phyloP scores from a whole-genome alignment of 2,113 vertebrate genomes.

The Microtus richardsoni region DNA sequence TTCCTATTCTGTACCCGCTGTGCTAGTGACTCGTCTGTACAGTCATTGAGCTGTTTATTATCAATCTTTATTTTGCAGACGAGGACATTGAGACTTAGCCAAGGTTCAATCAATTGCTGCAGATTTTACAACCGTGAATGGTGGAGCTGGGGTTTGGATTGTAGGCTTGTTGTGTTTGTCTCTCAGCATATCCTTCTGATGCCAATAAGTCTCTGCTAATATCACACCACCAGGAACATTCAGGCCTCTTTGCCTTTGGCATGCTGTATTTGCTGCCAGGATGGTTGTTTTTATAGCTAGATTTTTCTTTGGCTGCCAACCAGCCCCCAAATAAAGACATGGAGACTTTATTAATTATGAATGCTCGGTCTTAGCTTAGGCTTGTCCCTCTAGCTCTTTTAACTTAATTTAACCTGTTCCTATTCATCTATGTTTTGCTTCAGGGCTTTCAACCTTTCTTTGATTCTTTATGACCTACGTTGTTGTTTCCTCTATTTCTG shows the following conservation, averaged over 20 bases:
- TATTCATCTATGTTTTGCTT: neutral
- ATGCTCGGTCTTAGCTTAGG: neutral
- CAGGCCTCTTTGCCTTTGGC: rapidly evolving
- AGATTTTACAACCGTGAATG: neutral
- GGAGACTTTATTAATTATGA: neutral
- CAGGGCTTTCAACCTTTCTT: neutral
- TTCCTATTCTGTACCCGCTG: neutral
- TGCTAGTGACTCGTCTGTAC: neutral
- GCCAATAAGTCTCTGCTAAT: too few species aligned
- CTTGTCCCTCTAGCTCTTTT: neutral
- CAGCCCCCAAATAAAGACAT: neutral
- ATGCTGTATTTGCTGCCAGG: neutral
- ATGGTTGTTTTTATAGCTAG: neutral
- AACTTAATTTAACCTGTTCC: neutral
- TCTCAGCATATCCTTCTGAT: neutral
- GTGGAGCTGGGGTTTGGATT: neutral
- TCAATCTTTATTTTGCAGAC: neutral
- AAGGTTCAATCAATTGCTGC: neutral
- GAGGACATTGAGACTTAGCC: neutral
- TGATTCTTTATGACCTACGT: neutral
- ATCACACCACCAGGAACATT: neutral
- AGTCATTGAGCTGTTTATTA: neutral
- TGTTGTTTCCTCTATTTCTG: neutral
- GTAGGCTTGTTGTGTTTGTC: neutral
- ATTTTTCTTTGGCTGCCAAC: neutral